phyloP scores from a whole-genome alignment of 2,113 vertebrate species.

The Rousettus leschenaultii region DNA sequence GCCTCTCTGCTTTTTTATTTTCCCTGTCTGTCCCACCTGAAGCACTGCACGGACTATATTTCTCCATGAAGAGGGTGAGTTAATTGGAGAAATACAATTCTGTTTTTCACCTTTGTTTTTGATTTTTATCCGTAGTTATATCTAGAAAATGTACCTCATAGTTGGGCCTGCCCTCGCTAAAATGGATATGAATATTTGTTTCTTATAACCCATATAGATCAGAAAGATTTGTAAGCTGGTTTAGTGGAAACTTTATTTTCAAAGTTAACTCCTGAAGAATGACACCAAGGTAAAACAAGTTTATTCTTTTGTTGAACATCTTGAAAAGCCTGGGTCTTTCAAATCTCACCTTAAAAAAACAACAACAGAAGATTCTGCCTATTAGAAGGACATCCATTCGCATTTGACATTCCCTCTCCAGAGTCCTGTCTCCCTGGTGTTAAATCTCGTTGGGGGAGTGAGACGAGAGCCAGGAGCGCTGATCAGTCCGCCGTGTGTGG shows the following conservation, averaged over 20 bases:
- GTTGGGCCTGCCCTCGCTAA: background rate
- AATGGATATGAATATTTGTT: background rate
- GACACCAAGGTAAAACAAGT: slow-evolving; percentile 57
- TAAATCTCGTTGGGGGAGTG: background rate
- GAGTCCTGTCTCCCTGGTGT: slow-evolving; percentile 21
- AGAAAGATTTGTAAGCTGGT: background rate
- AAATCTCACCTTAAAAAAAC: background rate
- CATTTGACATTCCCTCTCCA: background rate
- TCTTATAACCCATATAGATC: background rate
- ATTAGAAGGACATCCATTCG: background rate
- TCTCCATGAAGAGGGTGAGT: background rate
- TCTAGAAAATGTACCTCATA: background rate
- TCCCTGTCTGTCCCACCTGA: background rate
- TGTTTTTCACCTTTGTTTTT: background rate
- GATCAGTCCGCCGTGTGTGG: background rate
- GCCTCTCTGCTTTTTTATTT: background rate
- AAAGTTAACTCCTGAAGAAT: slow-evolving; percentile 64
- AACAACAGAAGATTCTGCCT: background rate
- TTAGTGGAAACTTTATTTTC: slow-evolving; percentile 34
- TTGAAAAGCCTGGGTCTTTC: background rate
- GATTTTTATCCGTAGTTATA: background rate
- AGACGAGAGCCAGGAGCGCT: background rate
- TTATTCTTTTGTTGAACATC: slow-evolving; percentile 37
- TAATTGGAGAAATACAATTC: background rate
- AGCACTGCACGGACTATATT: background rate